Evolutionary conservation across 2,888 invertebrate species (phyloP).

Genomic region (Troides oblongomaculatus): DNA sequence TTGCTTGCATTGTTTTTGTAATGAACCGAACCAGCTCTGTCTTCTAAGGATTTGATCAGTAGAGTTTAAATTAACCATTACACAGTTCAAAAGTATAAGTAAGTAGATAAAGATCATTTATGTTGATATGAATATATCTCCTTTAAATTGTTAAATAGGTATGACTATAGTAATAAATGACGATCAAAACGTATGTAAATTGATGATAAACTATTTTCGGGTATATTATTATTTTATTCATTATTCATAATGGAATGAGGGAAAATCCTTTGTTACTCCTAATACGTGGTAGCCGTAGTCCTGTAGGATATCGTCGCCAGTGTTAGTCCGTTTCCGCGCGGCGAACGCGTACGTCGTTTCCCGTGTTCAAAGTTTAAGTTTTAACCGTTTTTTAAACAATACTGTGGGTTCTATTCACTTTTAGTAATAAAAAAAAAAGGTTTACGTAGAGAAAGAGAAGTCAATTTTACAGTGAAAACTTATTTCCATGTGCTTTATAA

Average conservation of each 20-base stretch:
- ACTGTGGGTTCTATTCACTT: not conserved
- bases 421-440: not conserved
- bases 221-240: too few relatives aligned
- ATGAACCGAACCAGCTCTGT: too few relatives aligned
- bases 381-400: not conserved
- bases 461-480: not conserved
- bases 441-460: not conserved
- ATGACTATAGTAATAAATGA: too few relatives aligned
- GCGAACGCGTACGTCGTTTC: conserved; percentile 64
- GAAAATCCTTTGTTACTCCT: conserved; percentile 4
- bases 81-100: too few relatives aligned
- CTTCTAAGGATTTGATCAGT: too few relatives aligned
- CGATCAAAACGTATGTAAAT: too few relatives aligned
- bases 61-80: too few relatives aligned
- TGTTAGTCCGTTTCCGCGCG: conserved; percentile 70
- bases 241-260: not conserved
- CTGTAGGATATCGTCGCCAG: conserved; percentile 68
- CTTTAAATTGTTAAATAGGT: too few relatives aligned
- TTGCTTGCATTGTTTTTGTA: too few relatives aligned
- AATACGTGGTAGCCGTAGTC: conserved; percentile 36
- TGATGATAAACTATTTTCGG: too few relatives aligned
- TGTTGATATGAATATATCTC: too few relatives aligned
- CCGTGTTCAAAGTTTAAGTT: conserved; percentile 49
- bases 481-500: not conserved
- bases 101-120: too few relatives aligned